Evolutionary conservation across 2,113 vertebrate species (phyloP).

Genomic region (Syrmaticus mikado): DNA sequence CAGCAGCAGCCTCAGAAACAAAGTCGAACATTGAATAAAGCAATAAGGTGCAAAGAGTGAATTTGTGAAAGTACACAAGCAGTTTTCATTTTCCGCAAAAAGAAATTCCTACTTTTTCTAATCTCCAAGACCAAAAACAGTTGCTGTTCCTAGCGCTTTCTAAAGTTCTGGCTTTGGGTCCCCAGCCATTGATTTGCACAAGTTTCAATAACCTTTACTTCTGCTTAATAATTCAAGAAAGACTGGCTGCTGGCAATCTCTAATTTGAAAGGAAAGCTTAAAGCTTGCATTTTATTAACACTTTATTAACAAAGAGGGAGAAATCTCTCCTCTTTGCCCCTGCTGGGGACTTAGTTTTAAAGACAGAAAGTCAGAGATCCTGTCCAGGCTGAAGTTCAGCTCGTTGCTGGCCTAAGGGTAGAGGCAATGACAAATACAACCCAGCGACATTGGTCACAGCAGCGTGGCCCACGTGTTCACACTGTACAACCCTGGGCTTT

Average conservation of each 20-base stretch:
- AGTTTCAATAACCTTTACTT: background rate
- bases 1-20: background rate
- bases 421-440: background rate
- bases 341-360: background rate
- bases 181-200: background rate
- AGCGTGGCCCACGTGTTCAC: background rate
- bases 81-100: background rate
- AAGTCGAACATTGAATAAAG: background rate
- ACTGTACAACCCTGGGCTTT: slow-evolving; percentile 14
- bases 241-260: slow-evolving; percentile 16
- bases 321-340: slow-evolving; percentile 21
- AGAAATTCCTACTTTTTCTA: background rate
- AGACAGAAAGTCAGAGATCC: background rate
- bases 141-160: background rate
- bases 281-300: slow-evolving; percentile 1
- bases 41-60: background rate
- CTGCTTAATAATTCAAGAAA: slow-evolving; percentile 45
- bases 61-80: background rate
- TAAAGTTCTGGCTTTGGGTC: background rate
- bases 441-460: background rate
- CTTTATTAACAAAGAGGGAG: background rate
- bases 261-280: background rate
- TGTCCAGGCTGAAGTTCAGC: background rate
- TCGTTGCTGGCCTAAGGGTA: background rate
- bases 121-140: background rate